A percentile compares a stretch with the other conserved stretches of the same genome.
phyloP scores from a whole-genome alignment of 2,888 invertebrate species.

The Gortyna flavago region DNA sequence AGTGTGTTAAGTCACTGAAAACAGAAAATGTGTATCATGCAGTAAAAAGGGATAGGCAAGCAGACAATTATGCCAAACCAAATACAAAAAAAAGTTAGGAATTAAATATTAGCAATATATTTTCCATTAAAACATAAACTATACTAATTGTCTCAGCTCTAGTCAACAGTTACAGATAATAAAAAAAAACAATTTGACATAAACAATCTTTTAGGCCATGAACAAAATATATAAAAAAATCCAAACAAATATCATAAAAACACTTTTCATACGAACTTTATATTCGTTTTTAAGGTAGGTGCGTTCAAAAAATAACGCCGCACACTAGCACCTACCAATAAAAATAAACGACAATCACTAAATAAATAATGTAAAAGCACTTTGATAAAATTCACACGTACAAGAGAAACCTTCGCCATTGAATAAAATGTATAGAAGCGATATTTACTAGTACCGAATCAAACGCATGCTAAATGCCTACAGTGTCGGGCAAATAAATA shows the following conservation, averaged over 20 bases:
- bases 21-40: neutral
- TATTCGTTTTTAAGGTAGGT: neutral
- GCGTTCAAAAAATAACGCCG: constrained; percentile 24
- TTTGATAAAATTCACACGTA: constrained; percentile 58
- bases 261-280: constrained; percentile 4
- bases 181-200: too few species aligned
- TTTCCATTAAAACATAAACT: neutral
- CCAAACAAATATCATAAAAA: neutral
- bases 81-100: neutral
- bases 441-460: neutral
- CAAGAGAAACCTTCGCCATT: constrained; percentile 26
- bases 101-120: neutral
- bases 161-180: too few species aligned
- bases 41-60: neutral
- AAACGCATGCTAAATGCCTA: neutral
- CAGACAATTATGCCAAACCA: neutral
- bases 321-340: constrained; percentile 44
- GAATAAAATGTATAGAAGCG: constrained; percentile 7
- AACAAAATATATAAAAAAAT: neutral
- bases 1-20: neutral
- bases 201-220: neutral
- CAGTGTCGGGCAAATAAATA: neutral
- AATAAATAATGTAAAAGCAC: constrained; percentile 50
- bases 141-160: too few species aligned
- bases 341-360: constrained; percentile 63